A percentile compares a stretch with the other conserved stretches of the same genome.
Conservation (phyloP, 2,888 invertebrate species). For the Tinea trinotella region DNA sequence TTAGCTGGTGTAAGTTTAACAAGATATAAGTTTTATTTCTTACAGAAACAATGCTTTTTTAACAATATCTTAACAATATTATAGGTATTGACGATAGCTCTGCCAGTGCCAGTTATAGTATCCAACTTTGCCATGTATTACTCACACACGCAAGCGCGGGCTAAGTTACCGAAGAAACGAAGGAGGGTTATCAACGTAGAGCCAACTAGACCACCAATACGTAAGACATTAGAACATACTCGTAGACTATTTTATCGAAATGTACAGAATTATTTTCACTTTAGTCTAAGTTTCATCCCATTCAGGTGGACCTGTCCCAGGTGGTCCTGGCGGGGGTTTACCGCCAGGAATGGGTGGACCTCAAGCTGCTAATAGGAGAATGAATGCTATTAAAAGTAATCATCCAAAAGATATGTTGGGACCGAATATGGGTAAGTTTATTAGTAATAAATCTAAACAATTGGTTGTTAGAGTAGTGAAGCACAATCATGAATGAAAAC, state of each 20-base stretch:
- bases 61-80: background rate
- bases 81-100: slow-evolving; percentile 90
- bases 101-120: slow-evolving; percentile 99
- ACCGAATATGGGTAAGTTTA: slow-evolving; percentile 81
- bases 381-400: slow-evolving; percentile 91
- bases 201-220: slow-evolving; percentile 81
- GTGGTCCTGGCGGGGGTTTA: slow-evolving; percentile 50
- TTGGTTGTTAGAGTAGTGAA: slow-evolving; percentile 7
- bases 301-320: slow-evolving; percentile 47
- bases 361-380: slow-evolving; percentile 78
- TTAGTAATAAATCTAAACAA: background rate
- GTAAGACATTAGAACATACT: slow-evolving; percentile 36
- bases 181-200: slow-evolving; percentile 97
- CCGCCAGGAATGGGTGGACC: slow-evolving; percentile 63
- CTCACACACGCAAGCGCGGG: slow-evolving; percentile 96
- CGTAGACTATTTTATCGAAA: background rate
- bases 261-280: slow-evolving; percentile 1
- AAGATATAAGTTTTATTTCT: background rate
- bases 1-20: slow-evolving; percentile 88
- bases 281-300: background rate
- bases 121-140: slow-evolving; percentile 99
- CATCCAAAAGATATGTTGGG: slow-evolving; percentile 87
- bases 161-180: slow-evolving; percentile 98
- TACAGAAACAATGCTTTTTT: background rate
- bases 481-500: slow-evolving; percentile 15